Conservation (phyloP, 2,888 invertebrate genomes). For the Philopedon plagiatum region DNA sequence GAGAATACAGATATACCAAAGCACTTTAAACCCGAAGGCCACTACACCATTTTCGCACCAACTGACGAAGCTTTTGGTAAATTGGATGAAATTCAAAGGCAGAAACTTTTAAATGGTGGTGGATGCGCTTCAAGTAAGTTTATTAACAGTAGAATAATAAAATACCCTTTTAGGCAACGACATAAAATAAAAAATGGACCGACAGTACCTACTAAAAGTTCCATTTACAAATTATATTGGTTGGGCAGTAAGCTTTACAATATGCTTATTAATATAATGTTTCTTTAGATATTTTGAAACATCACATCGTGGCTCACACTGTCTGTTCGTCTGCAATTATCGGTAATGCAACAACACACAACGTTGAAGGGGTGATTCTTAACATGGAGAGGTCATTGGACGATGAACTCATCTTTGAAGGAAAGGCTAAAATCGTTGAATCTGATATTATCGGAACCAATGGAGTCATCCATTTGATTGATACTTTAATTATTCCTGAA, state of each 20-base stretch:
- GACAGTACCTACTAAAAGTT: no score
- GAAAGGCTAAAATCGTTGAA: slow-evolving; percentile 73
- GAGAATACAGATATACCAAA: slow-evolving; percentile 73
- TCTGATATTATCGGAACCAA: slow-evolving; percentile 79
- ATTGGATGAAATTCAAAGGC: slow-evolving; percentile 70
- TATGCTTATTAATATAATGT: slow-evolving; percentile 6
- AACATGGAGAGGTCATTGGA: slow-evolving; percentile 70
- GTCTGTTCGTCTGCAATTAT: slow-evolving; percentile 77
- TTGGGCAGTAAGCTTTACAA: no score
- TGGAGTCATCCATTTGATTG: slow-evolving; percentile 81
- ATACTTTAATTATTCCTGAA: slow-evolving; percentile 77
- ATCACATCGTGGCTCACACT: slow-evolving; percentile 78
- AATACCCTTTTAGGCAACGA: no score
- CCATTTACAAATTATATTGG: no score
- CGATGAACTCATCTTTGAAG: slow-evolving; percentile 73
- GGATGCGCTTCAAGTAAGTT: slow-evolving; percentile 75
- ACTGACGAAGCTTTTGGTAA: slow-evolving; percentile 78
- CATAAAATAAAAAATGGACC: no score
- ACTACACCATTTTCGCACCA: slow-evolving; percentile 77
- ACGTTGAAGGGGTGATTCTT: slow-evolving; percentile 70
- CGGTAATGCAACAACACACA: slow-evolving; percentile 70
- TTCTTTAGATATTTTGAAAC: slow-evolving; percentile 74
- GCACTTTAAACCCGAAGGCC: slow-evolving; percentile 71
- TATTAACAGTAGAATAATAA: no score
- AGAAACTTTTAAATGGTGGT: slow-evolving; percentile 72